Conservation (phyloP, 1,140 invertebrate genomes). For the Doryteuthis pealeii region DNA sequence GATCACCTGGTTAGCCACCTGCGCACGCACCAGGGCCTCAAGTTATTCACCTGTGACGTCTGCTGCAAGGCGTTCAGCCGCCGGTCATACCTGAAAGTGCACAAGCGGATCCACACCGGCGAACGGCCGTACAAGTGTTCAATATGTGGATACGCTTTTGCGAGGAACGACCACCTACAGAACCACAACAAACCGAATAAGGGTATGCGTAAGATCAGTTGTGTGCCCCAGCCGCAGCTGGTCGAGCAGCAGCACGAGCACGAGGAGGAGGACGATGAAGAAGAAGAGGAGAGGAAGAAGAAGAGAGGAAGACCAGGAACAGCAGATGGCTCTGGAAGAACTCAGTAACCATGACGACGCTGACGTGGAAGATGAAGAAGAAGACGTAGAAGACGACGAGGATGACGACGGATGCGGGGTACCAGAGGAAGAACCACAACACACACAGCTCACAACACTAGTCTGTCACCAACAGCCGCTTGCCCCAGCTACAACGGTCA, state of each 20-base stretch:
- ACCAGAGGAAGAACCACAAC: not conserved
- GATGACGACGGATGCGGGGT: not conserved
- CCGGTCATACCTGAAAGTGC: slow-evolving; percentile 57
- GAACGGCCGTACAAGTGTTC: slow-evolving; percentile 57
- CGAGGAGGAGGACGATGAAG: not conserved
- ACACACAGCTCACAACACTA: not conserved
- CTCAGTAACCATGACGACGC: not conserved
- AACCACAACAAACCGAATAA: slow-evolving; percentile 17
- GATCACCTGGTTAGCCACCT: slow-evolving; percentile 52
- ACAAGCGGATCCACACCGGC: slow-evolving; percentile 57
- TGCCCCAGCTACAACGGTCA: not conserved
- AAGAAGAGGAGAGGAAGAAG: not conserved
- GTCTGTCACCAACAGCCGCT: not conserved
- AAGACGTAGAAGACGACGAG: not conserved
- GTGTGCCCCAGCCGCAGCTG: not conserved
- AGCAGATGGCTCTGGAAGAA: too few relatives aligned
- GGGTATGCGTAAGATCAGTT: not conserved
- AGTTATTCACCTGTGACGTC: slow-evolving; percentile 34
- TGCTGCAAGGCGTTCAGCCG: slow-evolving; percentile 58
- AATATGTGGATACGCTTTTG: slow-evolving; percentile 58
- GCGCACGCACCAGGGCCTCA: slow-evolving; percentile 29
- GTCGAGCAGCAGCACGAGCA: not conserved
- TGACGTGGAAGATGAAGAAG: too few relatives aligned
- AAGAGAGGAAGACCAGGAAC: not conserved
- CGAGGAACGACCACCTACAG: slow-evolving; percentile 11